Percentiles rank a stretch among this genome's conserved stretches.
phyloP scores from a whole-genome alignment of 2,888 invertebrate species.

The Mallateleia sp. region DNA sequence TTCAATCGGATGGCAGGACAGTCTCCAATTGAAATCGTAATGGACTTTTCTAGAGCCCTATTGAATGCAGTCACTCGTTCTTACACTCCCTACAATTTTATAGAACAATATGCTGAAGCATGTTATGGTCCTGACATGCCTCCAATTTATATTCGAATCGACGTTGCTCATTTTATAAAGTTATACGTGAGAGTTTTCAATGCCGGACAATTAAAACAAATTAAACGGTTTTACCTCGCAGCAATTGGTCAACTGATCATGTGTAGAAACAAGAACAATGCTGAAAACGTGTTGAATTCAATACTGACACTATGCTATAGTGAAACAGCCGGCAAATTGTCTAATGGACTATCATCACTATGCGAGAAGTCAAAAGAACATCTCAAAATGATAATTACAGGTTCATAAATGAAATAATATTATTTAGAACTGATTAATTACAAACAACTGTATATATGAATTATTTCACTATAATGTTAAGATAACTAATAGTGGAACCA shows the following conservation, averaged over 20 bases:
- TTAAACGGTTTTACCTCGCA: constrained; percentile 29
- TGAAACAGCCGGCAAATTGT: too few species aligned
- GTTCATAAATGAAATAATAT: too few species aligned
- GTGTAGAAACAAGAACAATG: too few species aligned
- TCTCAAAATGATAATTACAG: too few species aligned
- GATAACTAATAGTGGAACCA: too few species aligned
- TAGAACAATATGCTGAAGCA: constrained; percentile 67
- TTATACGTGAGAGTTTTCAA: constrained; percentile 17
- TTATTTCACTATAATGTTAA: too few species aligned
- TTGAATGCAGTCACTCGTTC: constrained; percentile 51
- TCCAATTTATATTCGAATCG: constrained; percentile 74
- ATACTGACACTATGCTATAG: too few species aligned
- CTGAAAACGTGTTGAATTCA: too few species aligned
- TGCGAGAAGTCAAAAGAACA: too few species aligned
- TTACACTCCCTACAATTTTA: constrained; percentile 39
- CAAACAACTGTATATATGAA: too few species aligned
- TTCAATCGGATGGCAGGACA: constrained; percentile 23
- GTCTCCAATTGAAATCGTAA: constrained; percentile 65
- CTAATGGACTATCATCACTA: too few species aligned
- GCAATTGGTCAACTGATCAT: constrained; percentile 22
- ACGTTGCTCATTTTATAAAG: constrained; percentile 73
- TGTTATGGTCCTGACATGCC: constrained; percentile 24
- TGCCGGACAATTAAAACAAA: background rate
- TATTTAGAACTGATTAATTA: too few species aligned
- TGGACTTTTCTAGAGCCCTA: constrained; percentile 62